A percentile compares a stretch with the other conserved stretches of the same genome.
Evolutionary conservation across 2,113 vertebrate genomes (phyloP).

Genomic region (Bujurquina vittata): DNA sequence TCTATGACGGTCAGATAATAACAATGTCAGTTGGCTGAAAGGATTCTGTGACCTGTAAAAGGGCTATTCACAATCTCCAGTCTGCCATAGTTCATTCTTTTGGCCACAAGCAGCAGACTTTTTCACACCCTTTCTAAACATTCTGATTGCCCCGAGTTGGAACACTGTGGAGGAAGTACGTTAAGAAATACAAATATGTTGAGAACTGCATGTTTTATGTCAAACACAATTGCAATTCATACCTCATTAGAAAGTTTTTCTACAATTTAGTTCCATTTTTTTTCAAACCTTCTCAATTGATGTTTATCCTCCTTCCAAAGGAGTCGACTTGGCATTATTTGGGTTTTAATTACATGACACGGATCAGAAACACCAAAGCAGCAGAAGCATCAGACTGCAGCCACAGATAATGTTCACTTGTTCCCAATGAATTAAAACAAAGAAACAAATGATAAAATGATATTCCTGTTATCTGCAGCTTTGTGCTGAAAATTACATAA

Average conservation of each 20-base stretch:
- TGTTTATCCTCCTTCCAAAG: conserved; percentile 44
- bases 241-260: conserved; percentile 62
- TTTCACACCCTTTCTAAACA: conserved; percentile 91
- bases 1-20: conserved; percentile 94
- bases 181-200: conserved; percentile 83
- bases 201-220: conserved; percentile 73
- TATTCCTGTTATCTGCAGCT: not conserved
- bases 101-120: conserved; percentile 89
- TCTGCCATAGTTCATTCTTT: conserved; percentile 90
- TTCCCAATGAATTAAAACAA: not conserved
- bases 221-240: conserved; percentile 68
- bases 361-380: conserved; percentile 69
- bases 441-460: not conserved
- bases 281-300: conserved; percentile 52
- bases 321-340: conserved; percentile 59
- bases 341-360: conserved; percentile 75
- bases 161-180: conserved; percentile 83
- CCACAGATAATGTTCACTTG: conserved; percentile 39
- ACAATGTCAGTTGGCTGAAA: conserved; percentile 93
- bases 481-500: not conserved
- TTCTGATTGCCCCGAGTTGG: conserved; percentile 86
- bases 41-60: conserved; percentile 97
- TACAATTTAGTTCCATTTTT: conserved; percentile 24
- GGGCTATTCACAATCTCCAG: conserved; percentile 92
- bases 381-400: conserved; percentile 49